Evolutionary conservation across 1,140 invertebrate species (phyloP).

Genomic region (Drosophila navojoa): DNA sequence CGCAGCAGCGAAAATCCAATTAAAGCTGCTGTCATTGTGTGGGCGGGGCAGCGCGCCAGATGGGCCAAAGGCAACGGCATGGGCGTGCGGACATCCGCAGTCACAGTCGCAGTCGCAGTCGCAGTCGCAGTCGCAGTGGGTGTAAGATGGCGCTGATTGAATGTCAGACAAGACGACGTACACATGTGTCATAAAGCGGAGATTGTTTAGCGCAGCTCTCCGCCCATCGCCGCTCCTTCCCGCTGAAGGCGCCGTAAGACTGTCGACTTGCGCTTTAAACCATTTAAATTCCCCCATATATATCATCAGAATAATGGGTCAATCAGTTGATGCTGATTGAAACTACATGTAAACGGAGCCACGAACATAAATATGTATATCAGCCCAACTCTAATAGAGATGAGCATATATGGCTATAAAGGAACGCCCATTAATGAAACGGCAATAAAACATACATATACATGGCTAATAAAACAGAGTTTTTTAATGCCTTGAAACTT

Average conservation of each 20-base stretch:
- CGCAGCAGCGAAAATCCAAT: conserved; percentile 77
- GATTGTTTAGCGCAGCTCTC: conserved; percentile 61
- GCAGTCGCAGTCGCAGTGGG: neutral
- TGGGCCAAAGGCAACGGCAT: conserved; percentile 1
- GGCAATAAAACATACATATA: no score
- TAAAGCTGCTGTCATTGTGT: conserved; percentile 75
- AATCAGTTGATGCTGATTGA: neutral
- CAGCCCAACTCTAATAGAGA: no score
- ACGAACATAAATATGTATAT: no score
- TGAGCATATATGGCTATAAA: no score
- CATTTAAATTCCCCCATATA: no score
- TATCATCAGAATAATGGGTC: no score
- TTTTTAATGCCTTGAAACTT: no score
- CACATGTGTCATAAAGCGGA: conserved; percentile 76
- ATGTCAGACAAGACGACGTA: conserved; percentile 71
- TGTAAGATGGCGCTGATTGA: conserved; percentile 65
- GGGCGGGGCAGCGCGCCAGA: conserved; percentile 42
- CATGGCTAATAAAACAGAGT: no score
- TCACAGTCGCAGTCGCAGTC: neutral
- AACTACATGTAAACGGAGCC: neutral
- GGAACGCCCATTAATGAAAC: no score
- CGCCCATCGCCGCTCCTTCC: conserved; percentile 11
- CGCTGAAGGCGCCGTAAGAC: neutral
- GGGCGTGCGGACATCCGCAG: neutral
- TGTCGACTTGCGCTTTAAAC: neutral